phyloP scores from a whole-genome alignment of 2,797 vertebrate genomes.

The Antennarius maculatus region DNA sequence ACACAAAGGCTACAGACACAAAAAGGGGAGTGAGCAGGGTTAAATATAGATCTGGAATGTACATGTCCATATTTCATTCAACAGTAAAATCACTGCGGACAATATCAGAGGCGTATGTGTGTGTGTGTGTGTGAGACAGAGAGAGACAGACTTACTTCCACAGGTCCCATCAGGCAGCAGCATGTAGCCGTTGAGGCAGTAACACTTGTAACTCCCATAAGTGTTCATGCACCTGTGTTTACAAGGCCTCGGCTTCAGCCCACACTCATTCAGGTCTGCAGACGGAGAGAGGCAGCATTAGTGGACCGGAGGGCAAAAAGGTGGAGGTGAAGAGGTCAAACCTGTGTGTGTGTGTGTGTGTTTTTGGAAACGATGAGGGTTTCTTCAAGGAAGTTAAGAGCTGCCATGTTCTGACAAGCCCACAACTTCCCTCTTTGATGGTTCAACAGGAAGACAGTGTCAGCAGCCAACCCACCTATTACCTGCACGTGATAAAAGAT shows the following conservation, averaged over 20 bases:
- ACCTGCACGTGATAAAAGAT: slow-evolving; percentile 63
- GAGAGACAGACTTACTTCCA: slow-evolving; percentile 83
- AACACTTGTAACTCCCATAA: slow-evolving; percentile 97
- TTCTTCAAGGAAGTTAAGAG: slow-evolving; percentile 43
- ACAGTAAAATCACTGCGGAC: slow-evolving; percentile 5
- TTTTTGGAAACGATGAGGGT: slow-evolving; percentile 18
- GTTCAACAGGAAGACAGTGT: slow-evolving; percentile 65
- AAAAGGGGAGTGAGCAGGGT: slow-evolving; percentile 2
- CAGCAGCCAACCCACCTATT: slow-evolving; percentile 63
- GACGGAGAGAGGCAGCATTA: slow-evolving; percentile 44
- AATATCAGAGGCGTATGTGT: neutral
- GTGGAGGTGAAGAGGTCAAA: slow-evolving; percentile 67
- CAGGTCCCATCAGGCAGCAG: slow-evolving; percentile 93
- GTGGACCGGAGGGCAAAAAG: slow-evolving; percentile 21
- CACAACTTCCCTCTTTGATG: slow-evolving; percentile 53
- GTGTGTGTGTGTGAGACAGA: neutral
- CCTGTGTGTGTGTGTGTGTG: slow-evolving; percentile 24
- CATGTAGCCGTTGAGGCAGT: slow-evolving; percentile 95
- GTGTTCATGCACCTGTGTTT: slow-evolving; percentile 98
- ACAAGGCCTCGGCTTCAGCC: slow-evolving; percentile 93
- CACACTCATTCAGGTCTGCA: slow-evolving; percentile 96
- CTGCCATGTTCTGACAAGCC: slow-evolving; percentile 71
- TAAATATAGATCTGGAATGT: slow-evolving; percentile 7
- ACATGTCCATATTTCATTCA: slow-evolving; percentile 24
- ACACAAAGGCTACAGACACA: slow-evolving; percentile 16